Base-by-base conservation (phyloP, 1,140 invertebrate species). In the Macrosteles quadrilineatus region DNA sequence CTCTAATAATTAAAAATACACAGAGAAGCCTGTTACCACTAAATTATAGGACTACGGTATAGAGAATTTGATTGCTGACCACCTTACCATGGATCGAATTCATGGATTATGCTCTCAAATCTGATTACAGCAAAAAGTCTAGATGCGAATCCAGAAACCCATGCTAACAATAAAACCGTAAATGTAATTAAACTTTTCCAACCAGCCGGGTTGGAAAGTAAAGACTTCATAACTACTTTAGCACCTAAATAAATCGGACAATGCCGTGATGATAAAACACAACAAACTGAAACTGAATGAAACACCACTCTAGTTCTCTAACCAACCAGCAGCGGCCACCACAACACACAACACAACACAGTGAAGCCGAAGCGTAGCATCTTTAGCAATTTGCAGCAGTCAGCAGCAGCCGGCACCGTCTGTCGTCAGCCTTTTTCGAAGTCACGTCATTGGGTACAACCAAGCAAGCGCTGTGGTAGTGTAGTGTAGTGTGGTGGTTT, bases 61-160 rank as follows among this genome's bases (percentile, higher is more conserved):
- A n/a, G n/a, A n/a, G n/a, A n/a, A n/a, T n/a, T n/a, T n/a, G n/a
- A n/a, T n/a, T n/a, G n/a, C n/a, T 36, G 32, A 36, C 4, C 32
- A 3, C 81, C 90, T 87, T 86, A 98, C 96, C 97, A 99, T 80
- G 98, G 98, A 86, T 99, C 98, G 81, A 99, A 99, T 83, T 99
- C 98, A 82, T 99, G 98, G 80, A 99, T 99, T 77, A 99, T 99
- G 84, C 95, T 98, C 84, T 99, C 98, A 82, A 99, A 99, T 71
- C 98, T 88, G 77, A 99, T 98, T 57, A 99, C 97, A 73, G 98
- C 97, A 84, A 99, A 99, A 57, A 99, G 86, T 77, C 98, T 88
- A 68, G 96, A 97, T 47, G 96, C 92, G 82, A 99, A 99, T 72
- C 97, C 98, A 75, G 95, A 95, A 71, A 99, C 87, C 94, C 97